These are phyloP conservation scores for Drosophila simulans DNA, from an alignment of 1,140 invertebrate genomes.

Conservation along the genomic window DNA sequence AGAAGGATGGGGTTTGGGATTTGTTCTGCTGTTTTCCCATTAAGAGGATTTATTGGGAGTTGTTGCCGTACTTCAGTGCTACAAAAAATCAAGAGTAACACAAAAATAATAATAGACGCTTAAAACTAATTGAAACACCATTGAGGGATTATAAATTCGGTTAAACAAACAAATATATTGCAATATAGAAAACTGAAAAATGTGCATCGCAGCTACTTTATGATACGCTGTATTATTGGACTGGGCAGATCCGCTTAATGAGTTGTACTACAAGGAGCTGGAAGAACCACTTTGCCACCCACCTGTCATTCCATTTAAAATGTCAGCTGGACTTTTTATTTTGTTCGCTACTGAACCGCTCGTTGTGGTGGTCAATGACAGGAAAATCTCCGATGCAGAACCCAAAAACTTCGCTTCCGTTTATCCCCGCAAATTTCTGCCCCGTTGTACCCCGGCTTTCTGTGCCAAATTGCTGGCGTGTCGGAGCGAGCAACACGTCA, in stretches of 20 bases:
- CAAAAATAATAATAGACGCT: too few relatives aligned
- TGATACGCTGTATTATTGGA: neutral
- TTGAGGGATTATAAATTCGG: too few relatives aligned
- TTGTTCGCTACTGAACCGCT: neutral
- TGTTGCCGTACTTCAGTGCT: too few relatives aligned
- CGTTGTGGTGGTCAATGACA: constrained; percentile 42
- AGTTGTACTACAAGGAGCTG: neutral
- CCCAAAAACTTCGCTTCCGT: constrained; percentile 20
- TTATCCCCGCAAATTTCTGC: neutral
- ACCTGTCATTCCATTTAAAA: constrained; percentile 31
- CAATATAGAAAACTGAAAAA: neutral
- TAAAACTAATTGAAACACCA: neutral
- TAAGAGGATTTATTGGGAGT: neutral
- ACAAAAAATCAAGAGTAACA: too few relatives aligned
- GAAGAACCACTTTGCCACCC: constrained; percentile 14
- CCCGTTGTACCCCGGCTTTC: constrained; percentile 5
- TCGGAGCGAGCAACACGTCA: constrained; percentile 59
- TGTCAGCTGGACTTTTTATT: constrained; percentile 28
- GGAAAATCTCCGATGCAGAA: constrained; percentile 32
- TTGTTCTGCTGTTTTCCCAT: neutral
- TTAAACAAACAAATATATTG: too few relatives aligned
- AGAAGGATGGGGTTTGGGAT: neutral
- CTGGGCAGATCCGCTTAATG: constrained; percentile 1
- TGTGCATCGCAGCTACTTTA: too few relatives aligned
- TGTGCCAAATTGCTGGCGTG: constrained; percentile 55